These are phyloP conservation scores for Heliconius erato DNA, from an alignment of 2,888 invertebrate species.

Conservation along the genomic window DNA sequence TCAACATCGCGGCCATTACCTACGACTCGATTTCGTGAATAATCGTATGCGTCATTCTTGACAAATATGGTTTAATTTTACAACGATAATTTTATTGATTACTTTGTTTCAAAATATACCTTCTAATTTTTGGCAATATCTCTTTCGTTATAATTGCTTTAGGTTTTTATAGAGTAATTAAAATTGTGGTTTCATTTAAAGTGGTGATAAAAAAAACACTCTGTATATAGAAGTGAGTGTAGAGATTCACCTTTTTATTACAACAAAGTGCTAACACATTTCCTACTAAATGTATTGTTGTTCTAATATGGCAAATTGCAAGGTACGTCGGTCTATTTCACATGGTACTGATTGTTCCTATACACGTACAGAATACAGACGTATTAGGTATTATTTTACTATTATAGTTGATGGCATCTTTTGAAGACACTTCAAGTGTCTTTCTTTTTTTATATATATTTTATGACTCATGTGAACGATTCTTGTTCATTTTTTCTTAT, in stretches of 20 bases:
- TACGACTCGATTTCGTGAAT: no score
- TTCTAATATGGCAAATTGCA: constrained; percentile 68
- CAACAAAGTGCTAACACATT: constrained; percentile 68
- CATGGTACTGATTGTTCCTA: constrained; percentile 61
- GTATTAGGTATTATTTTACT: neutral
- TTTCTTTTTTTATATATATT: neutral
- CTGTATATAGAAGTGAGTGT: constrained; percentile 51
- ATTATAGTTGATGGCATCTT: neutral
- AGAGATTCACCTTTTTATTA: constrained; percentile 65
- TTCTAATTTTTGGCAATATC: no score
- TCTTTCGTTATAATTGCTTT: no score
- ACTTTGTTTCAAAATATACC: no score
- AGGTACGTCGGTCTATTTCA: constrained; percentile 58
- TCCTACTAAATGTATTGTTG: constrained; percentile 69
- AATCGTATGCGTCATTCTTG: no score
- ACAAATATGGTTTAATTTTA: no score
- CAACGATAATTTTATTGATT: no score
- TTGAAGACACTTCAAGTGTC: neutral
- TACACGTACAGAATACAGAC: neutral
- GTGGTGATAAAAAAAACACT: no score
- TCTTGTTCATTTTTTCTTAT: neutral
- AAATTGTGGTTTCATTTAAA: no score
- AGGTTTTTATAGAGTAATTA: no score
- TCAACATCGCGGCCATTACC: no score
- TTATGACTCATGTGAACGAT: neutral